These are phyloP conservation scores for Lucilia sericata DNA, from an alignment of 1,140 invertebrate species.

Conservation along the genomic window DNA sequence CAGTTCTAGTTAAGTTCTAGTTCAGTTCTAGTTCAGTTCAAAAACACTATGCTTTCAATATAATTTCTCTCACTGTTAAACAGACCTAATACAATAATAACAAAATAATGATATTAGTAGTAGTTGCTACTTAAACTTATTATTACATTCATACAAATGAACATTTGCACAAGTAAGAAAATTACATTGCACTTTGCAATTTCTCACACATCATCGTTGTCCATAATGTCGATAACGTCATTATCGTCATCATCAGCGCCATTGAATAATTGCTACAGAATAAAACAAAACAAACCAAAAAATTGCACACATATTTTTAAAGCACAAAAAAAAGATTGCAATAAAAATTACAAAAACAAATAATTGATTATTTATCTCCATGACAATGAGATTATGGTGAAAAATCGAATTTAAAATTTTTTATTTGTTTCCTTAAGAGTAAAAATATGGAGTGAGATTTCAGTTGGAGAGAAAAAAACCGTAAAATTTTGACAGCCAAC, in stretches of 20 bases:
- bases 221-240: conserved; percentile 10
- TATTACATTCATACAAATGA: background rate
- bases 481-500: background rate
- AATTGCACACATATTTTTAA: background rate
- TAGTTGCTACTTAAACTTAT: background rate
- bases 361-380: conserved; percentile 43
- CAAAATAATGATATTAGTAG: background rate
- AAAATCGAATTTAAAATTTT: conserved; percentile 33
- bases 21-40: too few species aligned
- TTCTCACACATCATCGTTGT: background rate
- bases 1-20: too few species aligned
- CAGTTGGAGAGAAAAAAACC: background rate
- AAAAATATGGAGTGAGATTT: background rate
- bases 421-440: conserved; percentile 10
- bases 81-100: background rate
- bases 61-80: too few species aligned
- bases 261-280: background rate
- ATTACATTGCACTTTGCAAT: conserved; percentile 4
- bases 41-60: too few species aligned
- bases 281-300: background rate
- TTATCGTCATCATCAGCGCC: background rate
- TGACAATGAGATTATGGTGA: conserved; percentile 41
- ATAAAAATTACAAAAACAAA: conserved; percentile 26
- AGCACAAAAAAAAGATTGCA: background rate
- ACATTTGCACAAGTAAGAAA: background rate